Evolutionary conservation across 2,888 invertebrate genomes (phyloP).

Genomic region (Polymixis lichenea): DNA sequence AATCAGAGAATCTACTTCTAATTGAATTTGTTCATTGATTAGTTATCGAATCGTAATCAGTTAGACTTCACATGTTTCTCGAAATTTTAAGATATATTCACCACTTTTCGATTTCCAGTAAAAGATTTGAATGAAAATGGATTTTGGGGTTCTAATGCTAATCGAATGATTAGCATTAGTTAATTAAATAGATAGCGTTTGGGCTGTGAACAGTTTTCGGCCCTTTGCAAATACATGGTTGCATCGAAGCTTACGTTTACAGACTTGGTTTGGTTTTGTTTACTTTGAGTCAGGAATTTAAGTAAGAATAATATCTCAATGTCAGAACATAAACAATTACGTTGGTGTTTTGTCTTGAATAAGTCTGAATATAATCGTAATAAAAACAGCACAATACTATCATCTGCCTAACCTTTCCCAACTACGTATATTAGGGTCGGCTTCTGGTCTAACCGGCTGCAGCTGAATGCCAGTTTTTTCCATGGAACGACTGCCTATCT

Average conservation of each 20-base stretch:
- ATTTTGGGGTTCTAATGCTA: constrained; percentile 13
- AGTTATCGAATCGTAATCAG: constrained; percentile 21
- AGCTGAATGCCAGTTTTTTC: too few relatives aligned
- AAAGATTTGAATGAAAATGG: constrained; percentile 9
- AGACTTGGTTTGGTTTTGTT: background rate
- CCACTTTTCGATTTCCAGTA: constrained; percentile 17
- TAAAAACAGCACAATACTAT: background rate
- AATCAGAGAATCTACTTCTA: constrained; percentile 19
- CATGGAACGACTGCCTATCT: too few relatives aligned
- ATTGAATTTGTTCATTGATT: constrained; percentile 42
- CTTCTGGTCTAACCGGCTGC: too few relatives aligned
- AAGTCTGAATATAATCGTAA: background rate
- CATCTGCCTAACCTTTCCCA: too few relatives aligned
- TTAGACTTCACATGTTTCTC: constrained; percentile 1
- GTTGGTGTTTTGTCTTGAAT: too few relatives aligned
- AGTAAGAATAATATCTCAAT: background rate
- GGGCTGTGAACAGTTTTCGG: constrained; percentile 10
- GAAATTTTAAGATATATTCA: background rate
- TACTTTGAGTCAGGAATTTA: background rate
- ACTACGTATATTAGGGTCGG: too few relatives aligned
- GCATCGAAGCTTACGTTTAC: background rate
- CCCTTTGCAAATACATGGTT: constrained; percentile 14
- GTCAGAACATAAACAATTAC: background rate
- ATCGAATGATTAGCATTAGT: constrained; percentile 42
- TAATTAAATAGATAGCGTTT: constrained; percentile 31